Evolutionary conservation across 1,140 invertebrate genomes (phyloP), one percentile per base, ranked within the genome.

Genomic region (Drosophila repletoides): DNA sequence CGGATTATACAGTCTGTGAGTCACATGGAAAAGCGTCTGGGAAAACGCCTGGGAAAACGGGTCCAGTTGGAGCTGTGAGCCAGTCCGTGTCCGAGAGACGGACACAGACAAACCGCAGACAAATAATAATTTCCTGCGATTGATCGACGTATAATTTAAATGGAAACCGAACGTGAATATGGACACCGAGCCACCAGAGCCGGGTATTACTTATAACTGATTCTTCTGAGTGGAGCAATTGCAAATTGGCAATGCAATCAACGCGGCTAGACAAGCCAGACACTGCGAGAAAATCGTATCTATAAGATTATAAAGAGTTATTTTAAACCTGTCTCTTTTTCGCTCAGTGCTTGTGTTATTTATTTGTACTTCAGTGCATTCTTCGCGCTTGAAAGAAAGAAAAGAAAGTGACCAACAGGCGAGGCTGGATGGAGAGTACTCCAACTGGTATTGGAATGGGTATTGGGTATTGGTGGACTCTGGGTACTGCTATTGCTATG

Each of bases 81-180:
- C 51, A 55, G 31, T 56, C n/a, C n/a, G n/a, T n/a, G n/a, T n/a
- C n/a, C 52, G 22, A 55, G 53, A 34, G 48, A 10, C 26, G 15
- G 52, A 53, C 51, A 29, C 72, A 81, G 76, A 83, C 77, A 71
- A 63, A 63, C 65, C 60, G 65, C 70, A 83, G 79, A 83, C 65
- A 69, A 38, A 63, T 86, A 74, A 84, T 84, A 68, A 65, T 84
- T 84, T 84, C 76, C 70, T 79, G 52, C 45, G 43, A 43, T 21
- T 36, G 63, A 41, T 48, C 45, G 21, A 5, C 22, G 17, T 36
- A 43, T 48, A 69, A 64, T 64, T 64, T 43, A 43, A 56, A 53
- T 68, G 58, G 48, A 68, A 63, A 63, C 49, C 19, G 59, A 55
- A 68, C 24, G 64, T 46, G 40, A 51, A 45, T 52, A 52, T 61